These are phyloP conservation scores for Lamellibrachia satsuma DNA, from an alignment of 2,888 invertebrate genomes.

Conservation along the genomic window DNA sequence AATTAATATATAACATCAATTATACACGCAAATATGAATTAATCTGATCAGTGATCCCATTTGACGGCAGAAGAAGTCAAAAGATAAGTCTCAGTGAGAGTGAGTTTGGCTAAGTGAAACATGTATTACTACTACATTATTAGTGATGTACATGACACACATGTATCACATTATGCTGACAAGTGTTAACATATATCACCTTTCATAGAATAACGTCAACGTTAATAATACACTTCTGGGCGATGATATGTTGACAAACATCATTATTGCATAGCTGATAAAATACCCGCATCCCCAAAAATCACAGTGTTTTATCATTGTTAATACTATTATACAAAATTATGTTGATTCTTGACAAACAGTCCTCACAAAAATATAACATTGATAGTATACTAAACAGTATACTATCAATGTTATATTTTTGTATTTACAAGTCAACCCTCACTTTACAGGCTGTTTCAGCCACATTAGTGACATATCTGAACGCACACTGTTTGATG, in stretches of 20 bases:
- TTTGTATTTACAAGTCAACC: not conserved
- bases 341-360: not conserved
- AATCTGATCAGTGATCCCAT: too few species aligned
- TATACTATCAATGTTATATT: not conserved
- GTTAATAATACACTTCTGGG: not conserved
- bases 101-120: too few species aligned
- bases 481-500: not conserved
- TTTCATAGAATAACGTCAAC: not conserved
- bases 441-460: not conserved
- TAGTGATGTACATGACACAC: too few species aligned
- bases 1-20: too few species aligned
- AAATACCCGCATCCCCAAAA: not conserved
- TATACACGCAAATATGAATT: too few species aligned
- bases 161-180: too few species aligned
- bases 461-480: not conserved
- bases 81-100: too few species aligned
- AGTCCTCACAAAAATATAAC: not conserved
- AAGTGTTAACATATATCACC: too few species aligned
- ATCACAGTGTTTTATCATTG: not conserved
- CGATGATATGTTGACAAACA: not conserved
- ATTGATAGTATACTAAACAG: not conserved
- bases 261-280: not conserved
- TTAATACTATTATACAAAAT: not conserved
- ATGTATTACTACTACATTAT: too few species aligned
- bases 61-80: too few species aligned